Evolutionary conservation across 1,140 invertebrate genomes (phyloP).

Genomic region (Camponotus vicinus): DNA sequence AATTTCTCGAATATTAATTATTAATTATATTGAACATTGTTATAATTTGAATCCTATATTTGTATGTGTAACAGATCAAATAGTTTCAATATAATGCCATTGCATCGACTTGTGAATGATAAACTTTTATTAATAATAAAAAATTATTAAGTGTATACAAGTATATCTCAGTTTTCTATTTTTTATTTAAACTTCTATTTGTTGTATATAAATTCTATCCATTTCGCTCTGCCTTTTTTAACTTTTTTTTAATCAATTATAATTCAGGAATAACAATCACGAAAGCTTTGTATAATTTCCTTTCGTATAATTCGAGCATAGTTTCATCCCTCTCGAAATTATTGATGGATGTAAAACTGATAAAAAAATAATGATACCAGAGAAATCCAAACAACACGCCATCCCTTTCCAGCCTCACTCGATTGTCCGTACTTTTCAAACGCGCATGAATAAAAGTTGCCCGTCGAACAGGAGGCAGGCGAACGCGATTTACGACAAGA

Average conservation of each 20-base stretch:
- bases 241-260: neutral
- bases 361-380: neutral
- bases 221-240: conserved; percentile 24
- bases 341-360: conserved; percentile 4
- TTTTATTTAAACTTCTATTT: neutral
- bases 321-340: conserved; percentile 7
- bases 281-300: neutral
- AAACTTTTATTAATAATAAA: too few species aligned
- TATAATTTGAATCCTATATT: too few species aligned
- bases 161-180: too few species aligned
- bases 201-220: neutral
- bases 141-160: too few species aligned
- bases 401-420: neutral
- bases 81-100: too few species aligned
- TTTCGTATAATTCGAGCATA: neutral
- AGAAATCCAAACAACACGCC: conserved; percentile 1
- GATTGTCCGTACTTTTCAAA: conserved; percentile 20
- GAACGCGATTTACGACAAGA: neutral
- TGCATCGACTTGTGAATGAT: too few species aligned
- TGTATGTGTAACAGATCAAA: too few species aligned
- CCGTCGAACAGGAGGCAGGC: neutral
- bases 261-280: neutral
- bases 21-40: too few species aligned
- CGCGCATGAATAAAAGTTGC: conserved; percentile 44
- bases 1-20: too few species aligned